Evolutionary conservation across 2,113 vertebrate genomes (phyloP).

Genomic region (Platycercus adscitus): DNA sequence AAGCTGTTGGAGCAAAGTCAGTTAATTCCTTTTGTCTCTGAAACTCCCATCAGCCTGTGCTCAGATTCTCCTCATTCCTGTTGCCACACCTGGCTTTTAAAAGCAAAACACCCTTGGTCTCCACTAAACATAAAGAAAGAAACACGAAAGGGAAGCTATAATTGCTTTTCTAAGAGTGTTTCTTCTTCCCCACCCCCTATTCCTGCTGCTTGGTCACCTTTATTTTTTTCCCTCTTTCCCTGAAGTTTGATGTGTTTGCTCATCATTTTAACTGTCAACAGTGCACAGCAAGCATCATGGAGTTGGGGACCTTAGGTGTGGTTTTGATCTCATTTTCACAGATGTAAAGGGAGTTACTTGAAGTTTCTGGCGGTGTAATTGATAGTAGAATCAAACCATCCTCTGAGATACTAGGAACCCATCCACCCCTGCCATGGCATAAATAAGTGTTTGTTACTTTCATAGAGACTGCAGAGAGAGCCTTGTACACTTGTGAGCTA

Average conservation of each 20-base stretch:
- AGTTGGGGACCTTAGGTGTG: background rate
- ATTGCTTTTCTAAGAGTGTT: slow-evolving; percentile 32
- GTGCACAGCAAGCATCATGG: background rate
- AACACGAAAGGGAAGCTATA: slow-evolving; percentile 44
- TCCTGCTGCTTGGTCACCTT: slow-evolving; percentile 46
- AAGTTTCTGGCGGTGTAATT: background rate
- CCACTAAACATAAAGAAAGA: background rate
- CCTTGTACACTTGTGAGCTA: background rate
- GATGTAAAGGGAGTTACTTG: background rate
- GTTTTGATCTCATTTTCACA: slow-evolving; percentile 2
- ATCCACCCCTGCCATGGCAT: background rate
- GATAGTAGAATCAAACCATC: background rate
- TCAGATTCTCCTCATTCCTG: background rate
- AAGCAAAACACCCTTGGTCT: slow-evolving; percentile 23
- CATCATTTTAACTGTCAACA: slow-evolving; percentile 42
- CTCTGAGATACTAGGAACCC: background rate
- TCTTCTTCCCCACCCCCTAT: background rate
- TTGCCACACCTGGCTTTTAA: slow-evolving; percentile 39
- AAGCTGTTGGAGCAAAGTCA: background rate
- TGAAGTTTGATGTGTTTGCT: slow-evolving; percentile 39
- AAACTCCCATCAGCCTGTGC: background rate
- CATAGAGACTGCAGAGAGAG: background rate
- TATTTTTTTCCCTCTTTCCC: slow-evolving; percentile 22
- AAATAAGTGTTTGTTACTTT: background rate
- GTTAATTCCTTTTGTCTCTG: slow-evolving; percentile 14